Evolutionary conservation across 1,140 invertebrate genomes (phyloP).

Genomic region (Drosophila gunungcola): DNA sequence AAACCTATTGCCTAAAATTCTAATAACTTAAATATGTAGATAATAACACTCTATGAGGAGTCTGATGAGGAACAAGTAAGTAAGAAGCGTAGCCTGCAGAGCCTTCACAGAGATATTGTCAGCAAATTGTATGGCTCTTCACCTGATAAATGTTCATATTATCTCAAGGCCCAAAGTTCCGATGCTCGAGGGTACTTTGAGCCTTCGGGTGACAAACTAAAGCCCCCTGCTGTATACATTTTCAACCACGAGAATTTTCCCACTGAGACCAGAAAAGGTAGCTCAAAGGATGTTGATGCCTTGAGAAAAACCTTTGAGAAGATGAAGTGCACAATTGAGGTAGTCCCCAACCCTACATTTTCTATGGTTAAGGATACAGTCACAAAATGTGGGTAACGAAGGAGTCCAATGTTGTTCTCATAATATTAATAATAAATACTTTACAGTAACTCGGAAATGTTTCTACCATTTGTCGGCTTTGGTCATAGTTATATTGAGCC

Average conservation of each 20-base stretch:
- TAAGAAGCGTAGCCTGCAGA: too few relatives aligned
- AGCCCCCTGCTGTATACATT: neutral
- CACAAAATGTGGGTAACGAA: neutral
- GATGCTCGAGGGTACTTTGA: too few relatives aligned
- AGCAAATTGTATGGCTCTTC: too few relatives aligned
- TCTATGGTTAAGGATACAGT: neutral
- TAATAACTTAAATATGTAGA: too few relatives aligned
- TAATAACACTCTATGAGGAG: too few relatives aligned
- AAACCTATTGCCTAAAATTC: too few relatives aligned
- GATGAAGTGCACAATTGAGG: neutral
- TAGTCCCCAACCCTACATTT: neutral
- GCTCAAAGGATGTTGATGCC: neutral
- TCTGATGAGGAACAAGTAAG: too few relatives aligned
- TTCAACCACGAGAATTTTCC: neutral
- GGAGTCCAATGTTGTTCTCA: too few relatives aligned
- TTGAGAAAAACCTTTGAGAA: neutral
- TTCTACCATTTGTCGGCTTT: slow-evolving; percentile 9
- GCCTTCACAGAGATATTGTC: too few relatives aligned
- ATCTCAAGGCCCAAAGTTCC: too few relatives aligned
- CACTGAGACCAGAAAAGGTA: neutral
- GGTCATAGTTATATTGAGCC: slow-evolving; percentile 43
- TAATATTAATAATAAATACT: neutral
- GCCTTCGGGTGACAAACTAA: neutral
- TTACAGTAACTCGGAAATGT: neutral
- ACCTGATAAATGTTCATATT: too few relatives aligned